Evolutionary conservation across 2,113 vertebrate species (phyloP).

Genomic region (Hypomesus transpacificus): DNA sequence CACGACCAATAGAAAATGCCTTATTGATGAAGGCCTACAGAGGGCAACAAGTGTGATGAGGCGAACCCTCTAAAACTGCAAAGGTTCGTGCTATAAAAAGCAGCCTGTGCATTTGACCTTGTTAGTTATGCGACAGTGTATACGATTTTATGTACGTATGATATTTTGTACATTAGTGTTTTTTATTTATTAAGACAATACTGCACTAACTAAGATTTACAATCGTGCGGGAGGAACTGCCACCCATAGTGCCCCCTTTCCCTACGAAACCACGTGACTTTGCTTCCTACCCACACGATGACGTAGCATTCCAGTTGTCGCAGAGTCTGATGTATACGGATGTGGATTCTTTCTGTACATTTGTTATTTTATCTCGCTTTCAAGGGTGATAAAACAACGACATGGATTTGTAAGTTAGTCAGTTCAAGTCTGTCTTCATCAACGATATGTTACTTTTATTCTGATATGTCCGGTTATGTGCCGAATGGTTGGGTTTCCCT

Average conservation of each 20-base stretch:
- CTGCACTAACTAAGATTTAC: neutral
- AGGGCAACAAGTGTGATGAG: conserved; percentile 33
- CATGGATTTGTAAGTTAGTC: conserved; percentile 65
- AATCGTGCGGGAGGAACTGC: neutral
- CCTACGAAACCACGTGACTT: conserved; percentile 9
- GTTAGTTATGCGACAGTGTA: too few relatives aligned
- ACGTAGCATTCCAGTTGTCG: conserved; percentile 46
- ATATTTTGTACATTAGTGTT: too few relatives aligned
- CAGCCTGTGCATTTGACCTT: too few relatives aligned
- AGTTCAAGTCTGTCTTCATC: neutral
- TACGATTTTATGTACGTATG: too few relatives aligned
- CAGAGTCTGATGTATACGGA: conserved; percentile 56
- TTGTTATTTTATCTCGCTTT: conserved; percentile 17
- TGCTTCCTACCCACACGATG: conserved; percentile 21
- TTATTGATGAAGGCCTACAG: neutral
- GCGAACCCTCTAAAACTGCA: too few relatives aligned
- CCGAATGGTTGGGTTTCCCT: too few relatives aligned
- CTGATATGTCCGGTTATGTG: too few relatives aligned
- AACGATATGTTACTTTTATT: too few relatives aligned
- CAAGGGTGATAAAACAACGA: conserved; percentile 4
- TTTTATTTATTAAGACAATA: neutral
- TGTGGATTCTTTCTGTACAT: conserved; percentile 37
- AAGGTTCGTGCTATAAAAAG: too few relatives aligned
- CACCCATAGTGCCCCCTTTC: too few relatives aligned
- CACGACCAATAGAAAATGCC: too few relatives aligned